phyloP scores from a whole-genome alignment of 2,888 invertebrate species.

The Heliconius charithonia region DNA sequence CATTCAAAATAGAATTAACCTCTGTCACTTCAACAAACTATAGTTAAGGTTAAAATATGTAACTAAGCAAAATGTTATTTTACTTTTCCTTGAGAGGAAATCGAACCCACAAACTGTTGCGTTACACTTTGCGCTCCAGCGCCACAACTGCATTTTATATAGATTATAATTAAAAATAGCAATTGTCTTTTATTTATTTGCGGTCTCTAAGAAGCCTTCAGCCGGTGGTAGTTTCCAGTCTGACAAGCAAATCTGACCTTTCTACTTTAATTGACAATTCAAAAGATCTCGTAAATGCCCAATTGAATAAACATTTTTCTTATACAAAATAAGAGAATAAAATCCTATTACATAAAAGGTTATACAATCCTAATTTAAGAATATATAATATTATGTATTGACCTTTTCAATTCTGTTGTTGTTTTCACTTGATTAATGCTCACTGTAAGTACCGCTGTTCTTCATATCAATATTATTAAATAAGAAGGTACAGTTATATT shows the following conservation, averaged over 20 bases:
- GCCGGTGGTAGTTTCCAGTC: neutral
- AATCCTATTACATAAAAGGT: constrained; percentile 32
- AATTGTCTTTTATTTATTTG: no score
- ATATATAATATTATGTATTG: constrained; percentile 20
- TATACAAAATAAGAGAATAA: constrained; percentile 10
- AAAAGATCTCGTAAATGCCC: neutral
- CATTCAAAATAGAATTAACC: neutral
- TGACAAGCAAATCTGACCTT: constrained; percentile 6
- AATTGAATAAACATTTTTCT: constrained; percentile 13
- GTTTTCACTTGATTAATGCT: constrained; percentile 5
- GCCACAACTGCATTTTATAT: neutral
- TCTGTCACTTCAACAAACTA: neutral
- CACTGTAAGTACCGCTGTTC: neutral
- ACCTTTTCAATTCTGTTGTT: constrained; percentile 25
- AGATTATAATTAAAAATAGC: neutral
- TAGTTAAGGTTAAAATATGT: no score
- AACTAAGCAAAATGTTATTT: no score
- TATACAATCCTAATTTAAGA: constrained; percentile 36
- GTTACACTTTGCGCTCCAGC: no score
- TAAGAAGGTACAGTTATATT: no score
- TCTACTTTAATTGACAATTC: constrained; percentile 4
- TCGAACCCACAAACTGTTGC: no score
- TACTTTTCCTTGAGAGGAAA: no score
- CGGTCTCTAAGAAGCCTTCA: no score
- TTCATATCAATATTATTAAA: neutral